phyloP scores from a whole-genome alignment of 2,797 vertebrate species.

The Gambelia wislizenii region DNA sequence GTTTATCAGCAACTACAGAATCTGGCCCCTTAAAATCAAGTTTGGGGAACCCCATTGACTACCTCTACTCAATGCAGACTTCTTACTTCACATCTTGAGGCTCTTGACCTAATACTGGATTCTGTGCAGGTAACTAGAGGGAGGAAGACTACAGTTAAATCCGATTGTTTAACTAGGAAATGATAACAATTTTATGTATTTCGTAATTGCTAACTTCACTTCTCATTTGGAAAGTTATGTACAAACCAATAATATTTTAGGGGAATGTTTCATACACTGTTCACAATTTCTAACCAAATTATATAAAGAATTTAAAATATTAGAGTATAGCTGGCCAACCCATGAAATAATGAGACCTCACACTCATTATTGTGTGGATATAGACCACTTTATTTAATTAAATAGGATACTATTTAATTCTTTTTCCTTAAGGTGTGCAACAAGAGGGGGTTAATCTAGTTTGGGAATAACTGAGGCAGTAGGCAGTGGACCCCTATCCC shows the following conservation, averaged over 20 bases:
- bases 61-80: conserved; percentile 98
- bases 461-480: no score
- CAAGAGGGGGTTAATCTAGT: no score
- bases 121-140: background rate
- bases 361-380: no score
- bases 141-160: conserved; percentile 3
- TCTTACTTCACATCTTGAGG: conserved; percentile 97
- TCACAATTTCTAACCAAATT: background rate
- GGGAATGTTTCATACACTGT: background rate
- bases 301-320: background rate
- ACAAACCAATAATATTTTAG: background rate
- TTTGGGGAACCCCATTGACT: conserved; percentile 94
- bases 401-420: no score
- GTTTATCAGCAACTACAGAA: conserved; percentile 85
- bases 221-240: background rate
- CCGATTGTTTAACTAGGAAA: background rate
- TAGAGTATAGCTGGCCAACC: no score
- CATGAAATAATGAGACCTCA: no score
- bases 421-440: no score
- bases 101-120: rapidly evolving
- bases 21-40: conserved; percentile 82
- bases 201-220: background rate
- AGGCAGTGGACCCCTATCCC: no score
- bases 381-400: no score
- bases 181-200: background rate